Percentiles rank a stretch among this genome's conserved stretches.
Conservation (phyloP, 2,113 vertebrate species). For the Zingel zingel region DNA sequence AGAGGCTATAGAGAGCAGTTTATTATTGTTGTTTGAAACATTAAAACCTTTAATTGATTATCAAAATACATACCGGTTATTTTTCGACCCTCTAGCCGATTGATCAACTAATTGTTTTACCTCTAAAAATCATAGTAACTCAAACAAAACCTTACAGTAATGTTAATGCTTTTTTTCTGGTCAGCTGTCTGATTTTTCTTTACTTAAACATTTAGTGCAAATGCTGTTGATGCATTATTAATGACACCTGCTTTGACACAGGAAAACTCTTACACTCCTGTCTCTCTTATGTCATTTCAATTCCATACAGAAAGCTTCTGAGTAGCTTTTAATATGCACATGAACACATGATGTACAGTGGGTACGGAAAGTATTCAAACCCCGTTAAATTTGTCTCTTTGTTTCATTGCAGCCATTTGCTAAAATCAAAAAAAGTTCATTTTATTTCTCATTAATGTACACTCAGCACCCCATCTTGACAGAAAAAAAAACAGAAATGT, state of each 20-base stretch:
- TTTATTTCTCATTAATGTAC: no score
- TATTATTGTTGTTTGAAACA: neutral
- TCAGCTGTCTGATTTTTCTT: neutral
- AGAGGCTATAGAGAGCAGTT: no score
- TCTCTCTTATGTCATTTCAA: slow-evolving; percentile 33
- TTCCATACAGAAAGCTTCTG: slow-evolving; percentile 7
- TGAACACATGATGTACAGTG: slow-evolving; percentile 2
- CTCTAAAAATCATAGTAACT: neutral
- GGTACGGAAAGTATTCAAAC: no score
- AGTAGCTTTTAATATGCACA: slow-evolving; percentile 21
- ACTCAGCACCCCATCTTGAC: no score
- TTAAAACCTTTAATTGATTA: neutral
- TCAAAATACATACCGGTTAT: neutral
- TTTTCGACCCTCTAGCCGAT: no score
- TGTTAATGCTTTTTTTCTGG: neutral
- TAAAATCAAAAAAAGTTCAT: no score
- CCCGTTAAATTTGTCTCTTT: no score
- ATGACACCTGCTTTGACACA: slow-evolving; percentile 49
- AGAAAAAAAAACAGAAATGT: no score
- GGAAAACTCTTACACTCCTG: slow-evolving; percentile 37
- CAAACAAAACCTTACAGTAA: neutral
- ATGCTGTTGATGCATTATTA: slow-evolving; percentile 69
- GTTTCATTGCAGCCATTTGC: no score
- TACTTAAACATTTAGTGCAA: slow-evolving; percentile 38
- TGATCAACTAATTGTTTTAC: no score